phyloP scores from a whole-genome alignment of 2,888 invertebrate species.

The Hydraecia micacea region DNA sequence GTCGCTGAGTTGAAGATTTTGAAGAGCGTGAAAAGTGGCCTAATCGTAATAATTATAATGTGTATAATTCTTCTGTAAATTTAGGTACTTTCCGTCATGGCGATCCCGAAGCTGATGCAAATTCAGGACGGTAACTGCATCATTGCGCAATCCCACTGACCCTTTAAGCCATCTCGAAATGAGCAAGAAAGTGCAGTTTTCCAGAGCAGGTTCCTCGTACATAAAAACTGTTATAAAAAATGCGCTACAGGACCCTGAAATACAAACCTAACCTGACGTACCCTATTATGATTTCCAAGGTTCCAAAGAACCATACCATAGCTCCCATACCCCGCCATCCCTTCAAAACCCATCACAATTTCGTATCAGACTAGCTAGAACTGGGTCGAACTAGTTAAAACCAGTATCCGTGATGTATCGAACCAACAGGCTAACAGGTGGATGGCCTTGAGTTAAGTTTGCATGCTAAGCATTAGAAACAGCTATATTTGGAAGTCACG shows the following conservation, averaged over 20 bases:
- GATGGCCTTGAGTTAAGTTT: constrained; percentile 48
- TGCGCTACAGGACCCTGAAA: not conserved
- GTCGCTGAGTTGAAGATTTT: not conserved
- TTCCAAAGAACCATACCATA: not conserved
- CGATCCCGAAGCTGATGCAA: not conserved
- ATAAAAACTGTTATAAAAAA: not conserved
- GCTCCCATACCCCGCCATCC: not conserved
- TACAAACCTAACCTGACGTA: not conserved
- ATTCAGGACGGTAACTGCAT: not conserved
- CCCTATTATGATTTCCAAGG: not conserved
- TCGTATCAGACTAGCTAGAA: constrained; percentile 33
- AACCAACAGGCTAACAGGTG: constrained; percentile 64
- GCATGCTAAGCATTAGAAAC: constrained; percentile 28
- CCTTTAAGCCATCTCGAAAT: not conserved
- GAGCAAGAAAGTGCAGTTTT: not conserved
- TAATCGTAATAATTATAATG: not conserved
- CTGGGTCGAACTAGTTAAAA: constrained; percentile 63
- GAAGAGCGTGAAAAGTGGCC: not conserved
- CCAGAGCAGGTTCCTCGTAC: not conserved
- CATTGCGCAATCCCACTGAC: not conserved
- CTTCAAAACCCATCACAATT: constrained; percentile 19
- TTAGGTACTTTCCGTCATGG: not conserved
- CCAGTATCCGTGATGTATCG: constrained; percentile 62
- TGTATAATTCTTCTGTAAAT: not conserved
- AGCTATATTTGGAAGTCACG: constrained; percentile 34